These are phyloP conservation scores for Neolamprologus brichardi DNA, from an alignment of 2,113 vertebrate genomes.

Conservation along the genomic window DNA sequence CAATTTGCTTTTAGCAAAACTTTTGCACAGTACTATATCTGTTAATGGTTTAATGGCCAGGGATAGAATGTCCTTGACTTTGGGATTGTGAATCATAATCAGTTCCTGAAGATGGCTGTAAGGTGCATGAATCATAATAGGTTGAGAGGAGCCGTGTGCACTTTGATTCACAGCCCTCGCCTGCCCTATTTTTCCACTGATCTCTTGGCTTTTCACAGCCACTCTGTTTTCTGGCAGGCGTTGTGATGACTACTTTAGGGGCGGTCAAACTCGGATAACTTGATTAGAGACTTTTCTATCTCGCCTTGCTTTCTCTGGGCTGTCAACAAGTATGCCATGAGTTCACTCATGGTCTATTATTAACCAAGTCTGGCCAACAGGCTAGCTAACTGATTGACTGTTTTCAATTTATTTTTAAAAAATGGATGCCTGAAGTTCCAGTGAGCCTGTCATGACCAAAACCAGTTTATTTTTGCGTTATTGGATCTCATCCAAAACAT, in stretches of 20 bases:
- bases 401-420: constrained; percentile 35
- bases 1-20: neutral
- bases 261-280: constrained; percentile 30
- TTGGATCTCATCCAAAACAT: neutral
- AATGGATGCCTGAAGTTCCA: neutral
- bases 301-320: neutral
- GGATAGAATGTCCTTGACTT: constrained; percentile 18
- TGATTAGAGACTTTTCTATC: constrained; percentile 34
- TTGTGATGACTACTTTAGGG: constrained; percentile 40
- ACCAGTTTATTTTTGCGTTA: neutral
- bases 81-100: constrained; percentile 30
- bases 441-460: neutral
- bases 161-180: neutral
- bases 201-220: constrained; percentile 19
- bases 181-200: constrained; percentile 15
- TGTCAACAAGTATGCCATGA: constrained; percentile 34
- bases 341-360: constrained; percentile 18
- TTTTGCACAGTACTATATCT: neutral
- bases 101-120: constrained; percentile 6
- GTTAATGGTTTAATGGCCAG: constrained; percentile 30
- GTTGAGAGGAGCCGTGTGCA: neutral
- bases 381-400: neutral
- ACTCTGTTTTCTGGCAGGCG: neutral
- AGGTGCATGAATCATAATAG: constrained; percentile 14
- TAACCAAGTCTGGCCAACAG: neutral